A percentile compares a stretch with the other conserved stretches of the same genome.
phyloP scores from a whole-genome alignment of 2,888 invertebrate species.

The Flabesymbios commensalis region DNA sequence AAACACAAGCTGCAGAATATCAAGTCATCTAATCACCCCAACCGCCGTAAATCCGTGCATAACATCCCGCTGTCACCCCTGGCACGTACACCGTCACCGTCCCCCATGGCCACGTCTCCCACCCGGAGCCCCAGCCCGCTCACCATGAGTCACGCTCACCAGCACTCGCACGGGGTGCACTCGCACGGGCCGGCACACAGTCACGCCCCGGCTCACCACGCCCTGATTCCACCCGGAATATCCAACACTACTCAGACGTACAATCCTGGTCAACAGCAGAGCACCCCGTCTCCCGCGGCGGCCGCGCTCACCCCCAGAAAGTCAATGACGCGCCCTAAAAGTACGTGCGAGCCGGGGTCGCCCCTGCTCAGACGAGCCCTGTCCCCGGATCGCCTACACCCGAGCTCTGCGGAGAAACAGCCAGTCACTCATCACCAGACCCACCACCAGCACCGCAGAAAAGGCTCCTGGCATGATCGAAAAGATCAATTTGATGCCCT shows the following conservation, averaged over 20 bases:
- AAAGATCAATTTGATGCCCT: no score
- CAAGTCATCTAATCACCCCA: constrained; percentile 70
- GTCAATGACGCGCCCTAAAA: constrained; percentile 76
- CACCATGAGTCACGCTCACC: no score
- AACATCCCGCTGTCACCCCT: constrained; percentile 95
- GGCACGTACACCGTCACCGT: constrained; percentile 92
- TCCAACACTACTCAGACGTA: constrained; percentile 80
- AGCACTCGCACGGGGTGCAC: no score
- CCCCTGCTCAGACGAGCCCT: constrained; percentile 84
- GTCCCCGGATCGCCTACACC: constrained; percentile 76
- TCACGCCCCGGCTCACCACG: no score
- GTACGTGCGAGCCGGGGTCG: constrained; percentile 87
- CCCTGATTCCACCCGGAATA: constrained; percentile 65
- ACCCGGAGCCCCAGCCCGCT: constrained; percentile 82
- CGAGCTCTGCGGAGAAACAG: constrained; percentile 3
- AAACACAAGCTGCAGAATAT: constrained; percentile 79
- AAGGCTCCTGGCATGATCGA: no score
- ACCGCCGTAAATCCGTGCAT: constrained; percentile 83
- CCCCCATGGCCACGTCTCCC: constrained; percentile 78
- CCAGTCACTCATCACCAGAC: no score
- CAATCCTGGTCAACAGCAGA: constrained; percentile 67
- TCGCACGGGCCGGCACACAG: constrained; percentile 49
- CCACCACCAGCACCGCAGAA: neutral
- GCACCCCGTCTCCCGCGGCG: constrained; percentile 15
- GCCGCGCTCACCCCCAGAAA: constrained; percentile 64